Percentiles rank a stretch among this genome's conserved stretches.
Conservation (phyloP, 2,113 vertebrate species). For the Poeciliopsis prolifica region DNA sequence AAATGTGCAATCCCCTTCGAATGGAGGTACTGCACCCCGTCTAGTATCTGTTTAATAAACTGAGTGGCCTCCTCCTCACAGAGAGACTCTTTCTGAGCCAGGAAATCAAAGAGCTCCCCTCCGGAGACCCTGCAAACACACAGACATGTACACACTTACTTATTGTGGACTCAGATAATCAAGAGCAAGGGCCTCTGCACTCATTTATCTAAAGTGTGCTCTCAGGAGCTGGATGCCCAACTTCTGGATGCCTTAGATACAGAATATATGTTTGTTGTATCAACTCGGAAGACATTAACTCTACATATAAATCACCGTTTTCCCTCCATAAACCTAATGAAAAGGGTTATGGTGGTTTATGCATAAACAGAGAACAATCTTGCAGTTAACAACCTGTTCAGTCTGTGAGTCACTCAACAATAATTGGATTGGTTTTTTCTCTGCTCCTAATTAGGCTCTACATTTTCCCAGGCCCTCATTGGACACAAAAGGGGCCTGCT, state of each 20-base stretch:
- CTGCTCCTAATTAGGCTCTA: conserved; percentile 60
- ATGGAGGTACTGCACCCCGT: conserved; percentile 93
- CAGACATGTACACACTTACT: conserved; percentile 7
- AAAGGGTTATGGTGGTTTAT: background rate
- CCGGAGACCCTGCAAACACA: conserved; percentile 87
- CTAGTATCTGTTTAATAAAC: conserved; percentile 97
- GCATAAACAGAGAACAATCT: conserved; percentile 1
- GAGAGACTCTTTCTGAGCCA: conserved; percentile 95
- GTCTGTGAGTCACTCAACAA: conserved; percentile 17
- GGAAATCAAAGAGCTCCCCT: conserved; percentile 97
- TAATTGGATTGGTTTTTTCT: conserved; percentile 45
- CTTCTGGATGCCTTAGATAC: conserved; percentile 34
- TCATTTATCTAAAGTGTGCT: conserved; percentile 43
- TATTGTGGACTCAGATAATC: conserved; percentile 26
- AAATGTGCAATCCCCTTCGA: conserved; percentile 93
- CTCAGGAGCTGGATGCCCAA: conserved; percentile 21
- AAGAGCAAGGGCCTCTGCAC: conserved; percentile 11
- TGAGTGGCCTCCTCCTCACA: conserved; percentile 96
- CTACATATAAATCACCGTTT: background rate
- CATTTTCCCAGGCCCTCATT: conserved; percentile 42
- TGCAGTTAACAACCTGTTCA: conserved; percentile 12
- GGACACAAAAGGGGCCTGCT: conserved; percentile 9
- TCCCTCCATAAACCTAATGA: conserved; percentile 1
- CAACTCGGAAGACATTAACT: background rate
- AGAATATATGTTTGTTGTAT: conserved; percentile 26